Base-by-base conservation (phyloP, 2,888 invertebrate genomes). In the Agriopis aurantiaria region DNA sequence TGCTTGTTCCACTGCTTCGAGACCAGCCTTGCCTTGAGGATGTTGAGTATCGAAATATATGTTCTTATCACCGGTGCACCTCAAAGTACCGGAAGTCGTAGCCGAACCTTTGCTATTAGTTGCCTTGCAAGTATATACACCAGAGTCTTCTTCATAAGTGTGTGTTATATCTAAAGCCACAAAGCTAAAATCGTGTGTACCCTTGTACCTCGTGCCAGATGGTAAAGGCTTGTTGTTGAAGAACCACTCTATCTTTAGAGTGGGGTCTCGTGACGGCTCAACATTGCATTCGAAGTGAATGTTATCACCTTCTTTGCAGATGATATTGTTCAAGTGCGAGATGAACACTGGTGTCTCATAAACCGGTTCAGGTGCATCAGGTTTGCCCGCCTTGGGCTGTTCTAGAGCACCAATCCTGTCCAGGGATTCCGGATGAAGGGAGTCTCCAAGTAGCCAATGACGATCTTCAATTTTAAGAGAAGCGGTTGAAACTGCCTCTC, bases 141-240 rank as follows among this genome's bases (percentile, higher is more conserved):
- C 99, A 66, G 98, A 98, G 91, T 99, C 98, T 93, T 98, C 98
- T 75, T 97, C 97, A 84, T 98, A 98, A 0, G 97, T 96, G 78
- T 98, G 97, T 66, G 95, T 96, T 74, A 99, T 96, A 85, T 99
- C 99, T 80, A 99, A 94, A 14, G 98, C 97, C 10, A 99, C 98
- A 85, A 97, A 98, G 68, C 99, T 99, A 89, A 99, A 99, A 88
- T 99, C 99, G 85, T 98, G 98, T 14, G 97, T 97, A 41, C 98
- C 97, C 91, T 98, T 98, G 88, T 97, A 99, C 86, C 99, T 96
- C 60, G 99, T 96, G 43, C 98, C 99, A 77, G 96, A 96, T 76
- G 97, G 97, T 69, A 99, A 91, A 11, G 98, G 97, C 86, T 98
- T 97, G 52, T 98, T 99, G 88, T 99, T 99, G 72, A 97, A 96